Base-by-base conservation (phyloP, 2,888 invertebrate species). In the Oligia fasciuncula region DNA sequence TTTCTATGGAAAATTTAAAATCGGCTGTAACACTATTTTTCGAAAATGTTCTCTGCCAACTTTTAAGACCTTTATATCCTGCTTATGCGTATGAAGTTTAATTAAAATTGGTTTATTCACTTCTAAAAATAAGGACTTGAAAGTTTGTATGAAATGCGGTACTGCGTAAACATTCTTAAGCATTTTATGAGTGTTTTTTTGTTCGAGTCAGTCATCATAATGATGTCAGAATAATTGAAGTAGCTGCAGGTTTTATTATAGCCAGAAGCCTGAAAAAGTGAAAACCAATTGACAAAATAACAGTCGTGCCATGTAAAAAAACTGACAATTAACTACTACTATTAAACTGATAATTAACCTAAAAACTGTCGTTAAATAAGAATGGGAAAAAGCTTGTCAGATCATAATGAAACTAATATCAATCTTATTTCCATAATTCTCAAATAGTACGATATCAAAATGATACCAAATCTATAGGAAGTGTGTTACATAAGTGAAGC, bases 401-500 rank as follows among this genome's bases (percentile, higher is more conserved):
- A 13, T 43, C 51, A 51, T 40, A 65, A 13, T n/a, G 0, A 9
- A 49, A 49, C 19, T 1, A 60, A 9, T 14, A 17, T 17, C 35
- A 9, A 19, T 40, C 0, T 4, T 60, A 35, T 29, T 5, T 11
- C 35, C 6, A n/a, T 43, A 57, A 54, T 29, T 11, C 1, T 8
- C 23, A 19, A 67, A 54, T 29, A 81, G 9, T 14, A 4, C 54
- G 1, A 4, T 23, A 66, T 29, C 13, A 65, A 62, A 57, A 71
- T 40, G 13, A 57, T 74, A 11, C 4, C n/a, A 35, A 35, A 46
- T 49, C 23, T 29, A 17, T 63, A 14, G 23, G 11, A 46, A 68
- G 65, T 62, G 19, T 71, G 57, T 76, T 14, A 81, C 46, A 35
- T 54, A 81, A 67, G 62, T 35, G 43, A 23, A 9, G 54, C n/a